A percentile compares a stretch with the other conserved stretches of the same genome.
Conservation (phyloP, 2,888 invertebrate species). For the Calameuta pallipes region DNA sequence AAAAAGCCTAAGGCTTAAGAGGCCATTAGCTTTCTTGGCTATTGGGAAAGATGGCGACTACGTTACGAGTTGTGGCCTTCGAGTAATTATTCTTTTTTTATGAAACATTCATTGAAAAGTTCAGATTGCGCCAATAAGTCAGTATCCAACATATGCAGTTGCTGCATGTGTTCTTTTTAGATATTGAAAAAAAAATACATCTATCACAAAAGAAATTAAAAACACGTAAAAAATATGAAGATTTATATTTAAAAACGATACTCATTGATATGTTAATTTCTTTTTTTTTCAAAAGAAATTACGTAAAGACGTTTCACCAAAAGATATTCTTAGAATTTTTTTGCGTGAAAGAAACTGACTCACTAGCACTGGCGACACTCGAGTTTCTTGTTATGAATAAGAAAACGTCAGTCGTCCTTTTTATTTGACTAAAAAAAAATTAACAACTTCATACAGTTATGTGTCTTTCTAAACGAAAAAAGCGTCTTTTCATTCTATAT, state of each 20-base stretch:
- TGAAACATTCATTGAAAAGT: background rate
- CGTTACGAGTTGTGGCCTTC: background rate
- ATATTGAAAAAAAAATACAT: background rate
- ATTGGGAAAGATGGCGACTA: background rate
- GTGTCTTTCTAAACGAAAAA: background rate
- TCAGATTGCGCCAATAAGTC: background rate
- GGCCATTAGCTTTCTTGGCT: background rate
- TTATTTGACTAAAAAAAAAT: background rate
- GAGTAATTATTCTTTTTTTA: background rate
- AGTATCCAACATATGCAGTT: background rate
- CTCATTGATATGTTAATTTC: background rate
- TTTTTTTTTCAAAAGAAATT: background rate
- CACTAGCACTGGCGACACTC: background rate
- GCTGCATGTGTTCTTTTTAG: background rate
- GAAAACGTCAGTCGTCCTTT: background rate
- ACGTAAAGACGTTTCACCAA: background rate
- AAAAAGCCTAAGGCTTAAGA: background rate
- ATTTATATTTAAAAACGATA: background rate
- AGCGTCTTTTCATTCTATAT: background rate
- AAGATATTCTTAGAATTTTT: background rate
- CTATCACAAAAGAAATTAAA: background rate
- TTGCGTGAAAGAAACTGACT: background rate
- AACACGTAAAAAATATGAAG: background rate
- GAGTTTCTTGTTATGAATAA: background rate
- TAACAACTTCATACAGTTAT: background rate